Evolutionary conservation across 2,888 invertebrate species (phyloP), one percentile per base, ranked within the genome.

Genomic region (Biston betularia): DNA sequence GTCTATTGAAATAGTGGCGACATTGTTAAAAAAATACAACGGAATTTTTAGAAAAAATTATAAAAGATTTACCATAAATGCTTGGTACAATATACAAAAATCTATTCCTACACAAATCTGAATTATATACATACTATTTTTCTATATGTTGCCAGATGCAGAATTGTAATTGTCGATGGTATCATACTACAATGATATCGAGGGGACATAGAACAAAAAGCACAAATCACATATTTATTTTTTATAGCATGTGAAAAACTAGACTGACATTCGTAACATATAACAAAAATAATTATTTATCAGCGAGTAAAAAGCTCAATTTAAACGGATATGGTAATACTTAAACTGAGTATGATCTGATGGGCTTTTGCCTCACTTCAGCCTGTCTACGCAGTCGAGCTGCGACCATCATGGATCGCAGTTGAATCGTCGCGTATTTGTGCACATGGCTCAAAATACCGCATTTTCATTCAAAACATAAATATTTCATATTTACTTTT

Each of bases 371-470:
- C 77, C 88, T 84, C 77, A 86, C 86, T 87, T 86, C 87, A 81
- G 75, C 78, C 75, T 68, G 64, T 52, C 49, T 55, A 48, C 76
- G 81, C 85, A 91, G 92, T 92, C 84, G 81, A 80, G 77, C 88
- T 89, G 89, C 89, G 89, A 88, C 84, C 91, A 85, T 80, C 88
- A 91, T 92, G 92, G 90, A 84, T 85, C 88, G 88, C 79, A 90
- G 92, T 89, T 92, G 83, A 88, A 73, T 80, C 70, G 80, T 79
- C 78, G 84, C 78, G 86, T 59, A 73, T 72, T 75, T 71, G 79
- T 76, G 79, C 79, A 79, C 82, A 79, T 81, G 77, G 79, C 82
- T 80, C 82, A 76, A 68, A 80, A 74, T 81, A 82, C 76, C 83
- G 82, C 80, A 80, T 72, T 80, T 79, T 79, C 58, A 63, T 57